Percentiles rank a stretch among this genome's conserved stretches.
phyloP scores from a whole-genome alignment of 2,797 vertebrate genomes.

The Carapus acus region DNA sequence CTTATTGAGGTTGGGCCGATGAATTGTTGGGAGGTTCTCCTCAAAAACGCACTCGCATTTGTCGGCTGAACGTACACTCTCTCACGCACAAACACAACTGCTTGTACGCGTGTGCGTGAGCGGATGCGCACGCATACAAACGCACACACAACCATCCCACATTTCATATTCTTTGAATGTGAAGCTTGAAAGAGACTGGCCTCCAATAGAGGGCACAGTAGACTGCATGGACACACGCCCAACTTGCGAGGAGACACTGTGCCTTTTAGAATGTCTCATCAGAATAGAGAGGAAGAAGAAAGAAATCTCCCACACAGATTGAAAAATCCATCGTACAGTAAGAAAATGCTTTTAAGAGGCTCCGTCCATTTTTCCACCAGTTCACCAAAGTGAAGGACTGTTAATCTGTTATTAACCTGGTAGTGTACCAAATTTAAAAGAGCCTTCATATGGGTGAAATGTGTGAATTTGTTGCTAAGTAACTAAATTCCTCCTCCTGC shows the following conservation, averaged over 20 bases:
- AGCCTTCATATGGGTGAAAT: slow-evolving; percentile 41
- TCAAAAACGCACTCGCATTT: slow-evolving; percentile 2
- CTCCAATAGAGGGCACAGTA: slow-evolving; percentile 73
- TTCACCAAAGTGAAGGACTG: slow-evolving; percentile 36
- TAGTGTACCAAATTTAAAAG: slow-evolving; percentile 35
- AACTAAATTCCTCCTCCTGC: slow-evolving; percentile 49
- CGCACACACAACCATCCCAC: neutral
- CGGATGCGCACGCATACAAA: too few species aligned
- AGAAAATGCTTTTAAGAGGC: slow-evolving; percentile 7
- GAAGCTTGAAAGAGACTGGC: slow-evolving; percentile 49
- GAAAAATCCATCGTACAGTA: neutral
- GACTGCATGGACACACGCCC: slow-evolving; percentile 44
- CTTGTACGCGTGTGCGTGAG: too few species aligned
- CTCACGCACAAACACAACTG: too few species aligned
- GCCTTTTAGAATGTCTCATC: slow-evolving; percentile 28
- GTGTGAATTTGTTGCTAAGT: slow-evolving; percentile 64
- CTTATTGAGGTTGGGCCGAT: slow-evolving; percentile 9
- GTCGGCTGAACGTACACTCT: too few species aligned
- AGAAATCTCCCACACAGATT: slow-evolving; percentile 8
- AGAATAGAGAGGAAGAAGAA: too few species aligned
- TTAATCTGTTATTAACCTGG: slow-evolving; percentile 56
- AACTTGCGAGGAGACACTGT: slow-evolving; percentile 25
- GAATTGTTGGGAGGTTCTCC: slow-evolving; percentile 21
- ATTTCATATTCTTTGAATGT: slow-evolving; percentile 34
- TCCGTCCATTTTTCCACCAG: slow-evolving; percentile 30